A percentile compares a stretch with the other conserved stretches of the same genome.
These are phyloP conservation scores for Scatophagus argus DNA, from an alignment of 2,113 vertebrate species.

Conservation along the genomic window DNA sequence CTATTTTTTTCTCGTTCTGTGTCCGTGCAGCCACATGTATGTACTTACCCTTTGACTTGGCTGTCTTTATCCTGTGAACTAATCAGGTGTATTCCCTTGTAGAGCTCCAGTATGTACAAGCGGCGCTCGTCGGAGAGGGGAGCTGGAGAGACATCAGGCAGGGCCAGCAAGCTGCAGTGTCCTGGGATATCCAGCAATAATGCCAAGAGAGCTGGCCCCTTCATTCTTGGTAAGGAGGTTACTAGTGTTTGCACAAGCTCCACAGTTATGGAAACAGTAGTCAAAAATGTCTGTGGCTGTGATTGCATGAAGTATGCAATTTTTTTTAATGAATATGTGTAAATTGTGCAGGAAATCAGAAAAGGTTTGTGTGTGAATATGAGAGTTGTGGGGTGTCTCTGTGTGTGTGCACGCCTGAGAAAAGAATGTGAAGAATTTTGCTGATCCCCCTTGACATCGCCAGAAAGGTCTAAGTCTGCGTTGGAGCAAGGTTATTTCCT, in stretches of 20 bases:
- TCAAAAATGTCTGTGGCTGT: not conserved
- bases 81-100: constrained; percentile 55
- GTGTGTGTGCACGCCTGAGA: constrained; percentile 53
- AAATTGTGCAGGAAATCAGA: not conserved
- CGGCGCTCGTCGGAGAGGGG: constrained; percentile 95
- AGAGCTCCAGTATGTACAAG: constrained; percentile 96
- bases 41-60: constrained; percentile 32
- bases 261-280: not conserved
- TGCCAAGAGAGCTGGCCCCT: constrained; percentile 96
- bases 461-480: constrained; percentile 48
- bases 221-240: constrained; percentile 90
- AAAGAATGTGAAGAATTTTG: constrained; percentile 81
- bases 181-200: constrained; percentile 94
- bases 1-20: not conserved
- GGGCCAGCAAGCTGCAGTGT: constrained; percentile 92
- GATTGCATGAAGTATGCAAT: not conserved
- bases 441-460: constrained; percentile 62
- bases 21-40: constrained; percentile 3
- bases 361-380: constrained; percentile 2
- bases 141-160: constrained; percentile 93
- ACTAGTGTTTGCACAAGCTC: constrained; percentile 7
- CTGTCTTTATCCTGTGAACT: constrained; percentile 50
- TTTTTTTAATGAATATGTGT: not conserved
- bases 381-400: constrained; percentile 34
- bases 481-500: constrained; percentile 34